Conservation (phyloP, 2,113 vertebrate species). For the Perca flavescens region DNA sequence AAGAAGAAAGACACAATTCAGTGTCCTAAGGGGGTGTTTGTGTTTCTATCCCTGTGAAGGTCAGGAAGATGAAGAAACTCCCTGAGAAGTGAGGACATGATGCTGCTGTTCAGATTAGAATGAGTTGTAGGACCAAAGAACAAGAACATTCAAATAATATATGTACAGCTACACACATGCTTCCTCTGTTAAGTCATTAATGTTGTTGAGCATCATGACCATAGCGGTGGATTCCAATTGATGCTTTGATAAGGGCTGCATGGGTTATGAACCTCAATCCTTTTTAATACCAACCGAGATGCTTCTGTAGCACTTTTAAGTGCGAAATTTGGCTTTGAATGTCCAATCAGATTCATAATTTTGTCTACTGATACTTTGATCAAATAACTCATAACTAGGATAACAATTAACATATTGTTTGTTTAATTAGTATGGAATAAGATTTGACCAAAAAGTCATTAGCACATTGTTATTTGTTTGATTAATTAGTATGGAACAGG, state of each 20-base stretch:
- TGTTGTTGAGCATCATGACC: slow-evolving; percentile 12
- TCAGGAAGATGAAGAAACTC: background rate
- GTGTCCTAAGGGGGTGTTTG: slow-evolving; percentile 11
- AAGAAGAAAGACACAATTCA: slow-evolving; percentile 5
- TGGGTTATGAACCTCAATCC: background rate
- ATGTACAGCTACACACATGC: background rate
- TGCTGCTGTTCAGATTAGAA: background rate
- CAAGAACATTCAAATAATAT: background rate
- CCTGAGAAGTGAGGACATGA: background rate
- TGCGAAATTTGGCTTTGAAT: background rate
- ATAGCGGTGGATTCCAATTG: background rate
- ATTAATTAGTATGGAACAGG: no score
- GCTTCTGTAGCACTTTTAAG: background rate
- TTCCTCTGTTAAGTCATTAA: background rate
- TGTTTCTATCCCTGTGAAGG: slow-evolving; percentile 29
- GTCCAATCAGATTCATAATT: background rate
- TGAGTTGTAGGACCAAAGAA: background rate
- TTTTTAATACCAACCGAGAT: background rate
- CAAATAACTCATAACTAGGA: no score
- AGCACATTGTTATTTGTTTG: no score
- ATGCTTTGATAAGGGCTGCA: background rate
- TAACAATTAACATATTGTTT: no score
- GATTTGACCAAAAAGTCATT: no score
- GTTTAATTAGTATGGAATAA: no score
- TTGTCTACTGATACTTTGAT: background rate